Conservation (phyloP, 2,797 vertebrate species). For the Anableps anableps region DNA sequence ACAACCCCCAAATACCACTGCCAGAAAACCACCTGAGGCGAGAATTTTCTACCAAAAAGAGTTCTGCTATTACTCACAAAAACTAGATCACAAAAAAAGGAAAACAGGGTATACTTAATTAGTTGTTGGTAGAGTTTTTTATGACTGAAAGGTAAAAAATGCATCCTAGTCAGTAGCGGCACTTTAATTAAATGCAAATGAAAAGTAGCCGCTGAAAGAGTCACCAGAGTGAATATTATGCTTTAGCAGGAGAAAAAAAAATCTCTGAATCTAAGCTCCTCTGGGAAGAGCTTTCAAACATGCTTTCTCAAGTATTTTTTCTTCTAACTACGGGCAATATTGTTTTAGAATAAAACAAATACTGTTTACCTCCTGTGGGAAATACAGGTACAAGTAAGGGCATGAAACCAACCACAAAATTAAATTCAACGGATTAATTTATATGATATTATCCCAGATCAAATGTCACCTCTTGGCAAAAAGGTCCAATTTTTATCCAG, state of each 20-base stretch:
- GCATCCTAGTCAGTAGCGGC: constrained; percentile 30
- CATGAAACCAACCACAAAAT: not conserved
- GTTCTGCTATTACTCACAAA: constrained; percentile 40
- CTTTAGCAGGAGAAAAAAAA: constrained; percentile 20
- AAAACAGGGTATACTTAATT: constrained; percentile 28
- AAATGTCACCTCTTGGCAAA: not conserved
- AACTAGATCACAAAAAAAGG: constrained; percentile 3
- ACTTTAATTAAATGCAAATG: constrained; percentile 50
- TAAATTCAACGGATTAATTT: not conserved
- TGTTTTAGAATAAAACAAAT: constrained; percentile 6
- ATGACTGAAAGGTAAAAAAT: constrained; percentile 29
- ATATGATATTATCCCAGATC: not conserved
- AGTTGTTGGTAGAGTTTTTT: constrained; percentile 25
- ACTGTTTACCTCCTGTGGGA: not conserved
- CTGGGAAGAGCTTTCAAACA: constrained; percentile 24
- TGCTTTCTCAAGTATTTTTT: constrained; percentile 20
- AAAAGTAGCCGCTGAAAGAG: constrained; percentile 47
- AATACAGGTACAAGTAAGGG: not conserved
- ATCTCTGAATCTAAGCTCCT: constrained; percentile 22
- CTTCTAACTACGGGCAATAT: constrained; percentile 24
- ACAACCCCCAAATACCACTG: not conserved
- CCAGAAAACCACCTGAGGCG: not conserved
- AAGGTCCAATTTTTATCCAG: not conserved
- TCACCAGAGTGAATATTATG: constrained; percentile 23
- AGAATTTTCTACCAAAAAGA: constrained; percentile 24